Conservation (phyloP, 2,113 vertebrate species). For the Hippocampus guttulatus region DNA sequence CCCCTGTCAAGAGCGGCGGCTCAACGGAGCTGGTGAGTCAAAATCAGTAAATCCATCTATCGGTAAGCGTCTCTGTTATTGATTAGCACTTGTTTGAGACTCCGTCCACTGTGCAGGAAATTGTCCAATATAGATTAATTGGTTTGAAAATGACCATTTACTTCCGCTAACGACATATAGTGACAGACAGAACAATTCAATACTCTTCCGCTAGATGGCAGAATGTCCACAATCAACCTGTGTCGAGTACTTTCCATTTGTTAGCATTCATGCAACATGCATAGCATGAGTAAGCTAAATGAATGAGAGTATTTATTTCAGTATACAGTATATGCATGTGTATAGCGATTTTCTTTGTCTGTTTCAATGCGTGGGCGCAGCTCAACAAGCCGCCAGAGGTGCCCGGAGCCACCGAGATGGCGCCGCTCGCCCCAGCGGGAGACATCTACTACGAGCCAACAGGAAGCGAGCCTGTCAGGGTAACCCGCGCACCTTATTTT, state of each 20-base stretch:
- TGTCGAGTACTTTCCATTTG: not conserved
- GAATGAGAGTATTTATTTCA: not conserved
- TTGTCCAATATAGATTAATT: not conserved
- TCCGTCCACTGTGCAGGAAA: conserved; percentile 26
- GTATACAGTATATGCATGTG: not conserved
- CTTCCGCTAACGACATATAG: not conserved
- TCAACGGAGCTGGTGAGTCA: conserved; percentile 76
- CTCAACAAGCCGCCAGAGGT: conserved; percentile 61
- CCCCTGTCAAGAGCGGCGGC: conserved; percentile 73
- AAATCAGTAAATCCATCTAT: conserved; percentile 8
- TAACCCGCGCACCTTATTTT: conserved; percentile 27
- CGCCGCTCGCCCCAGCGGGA: conserved; percentile 53
- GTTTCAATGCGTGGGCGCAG: conserved; percentile 31
- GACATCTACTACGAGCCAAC: conserved; percentile 70
- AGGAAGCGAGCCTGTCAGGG: conserved; percentile 66
- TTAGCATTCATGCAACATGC: not conserved
- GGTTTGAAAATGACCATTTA: not conserved
- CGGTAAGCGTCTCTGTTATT: conserved; percentile 37
- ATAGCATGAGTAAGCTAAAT: too few relatives aligned
- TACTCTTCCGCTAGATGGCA: not conserved
- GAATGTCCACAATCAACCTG: not conserved
- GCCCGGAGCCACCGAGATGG: conserved; percentile 48
- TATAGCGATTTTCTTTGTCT: not conserved
- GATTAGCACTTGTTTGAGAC: conserved; percentile 53
- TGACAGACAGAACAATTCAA: too few relatives aligned